A percentile compares a stretch with the other conserved stretches of the same genome.
Conservation (phyloP, 2,888 invertebrate genomes). For the Melanophora roralis region DNA sequence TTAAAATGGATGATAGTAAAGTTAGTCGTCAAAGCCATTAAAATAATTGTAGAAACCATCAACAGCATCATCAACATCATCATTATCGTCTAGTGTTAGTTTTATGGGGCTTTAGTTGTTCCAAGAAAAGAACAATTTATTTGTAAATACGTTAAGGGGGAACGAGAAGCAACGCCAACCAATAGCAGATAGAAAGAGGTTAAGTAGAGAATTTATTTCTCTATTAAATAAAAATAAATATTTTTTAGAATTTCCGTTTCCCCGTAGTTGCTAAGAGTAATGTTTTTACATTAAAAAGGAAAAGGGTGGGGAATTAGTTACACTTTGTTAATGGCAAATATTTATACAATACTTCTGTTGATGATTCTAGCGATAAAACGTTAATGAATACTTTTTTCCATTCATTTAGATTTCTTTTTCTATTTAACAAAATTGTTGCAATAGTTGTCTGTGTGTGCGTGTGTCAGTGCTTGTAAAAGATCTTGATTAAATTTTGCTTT, state of each 20-base stretch:
- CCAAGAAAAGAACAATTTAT: slow-evolving; percentile 10
- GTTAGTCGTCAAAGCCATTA: slow-evolving; percentile 33
- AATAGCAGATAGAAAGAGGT: not conserved
- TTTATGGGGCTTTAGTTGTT: slow-evolving; percentile 18
- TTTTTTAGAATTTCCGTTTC: not conserved
- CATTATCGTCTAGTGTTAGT: not conserved
- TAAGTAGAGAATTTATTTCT: slow-evolving; percentile 5
- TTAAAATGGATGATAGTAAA: not conserved
- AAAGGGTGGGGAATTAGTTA: too few species aligned
- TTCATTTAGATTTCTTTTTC: not conserved
- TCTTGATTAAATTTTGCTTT: slow-evolving; percentile 35
- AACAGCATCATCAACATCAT: slow-evolving; percentile 2
- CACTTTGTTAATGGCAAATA: not conserved
- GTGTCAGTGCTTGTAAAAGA: not conserved
- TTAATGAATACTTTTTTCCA: too few species aligned
- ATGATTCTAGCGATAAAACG: too few species aligned
- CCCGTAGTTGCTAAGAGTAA: not conserved
- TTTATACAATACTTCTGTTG: not conserved
- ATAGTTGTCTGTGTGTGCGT: too few species aligned
- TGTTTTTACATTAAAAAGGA: too few species aligned
- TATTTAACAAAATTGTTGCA: not conserved
- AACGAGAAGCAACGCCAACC: not conserved
- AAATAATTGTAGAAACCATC: slow-evolving; percentile 37
- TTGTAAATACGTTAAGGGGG: not conserved
- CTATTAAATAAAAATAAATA: not conserved